Evolutionary conservation across 2,113 vertebrate species (phyloP).

Genomic region (Leptocoma aspasia): DNA sequence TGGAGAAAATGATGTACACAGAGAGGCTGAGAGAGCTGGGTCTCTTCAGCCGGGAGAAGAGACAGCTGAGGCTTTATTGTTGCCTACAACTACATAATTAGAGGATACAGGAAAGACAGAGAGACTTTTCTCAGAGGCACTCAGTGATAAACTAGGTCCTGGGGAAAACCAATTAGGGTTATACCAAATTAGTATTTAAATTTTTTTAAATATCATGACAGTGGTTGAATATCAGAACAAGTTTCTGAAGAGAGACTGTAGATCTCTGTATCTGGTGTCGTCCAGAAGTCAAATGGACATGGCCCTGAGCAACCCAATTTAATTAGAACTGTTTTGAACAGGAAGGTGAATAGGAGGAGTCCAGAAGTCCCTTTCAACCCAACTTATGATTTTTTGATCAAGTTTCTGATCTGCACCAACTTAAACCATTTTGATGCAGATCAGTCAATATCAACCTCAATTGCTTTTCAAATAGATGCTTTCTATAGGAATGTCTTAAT

Average conservation of each 20-base stretch:
- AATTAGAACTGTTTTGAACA: background rate
- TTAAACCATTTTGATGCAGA: background rate
- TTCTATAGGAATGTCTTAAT: background rate
- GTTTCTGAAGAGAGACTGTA: background rate
- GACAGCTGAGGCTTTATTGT: background rate
- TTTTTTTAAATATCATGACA: background rate
- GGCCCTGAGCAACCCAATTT: background rate
- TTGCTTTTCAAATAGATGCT: background rate
- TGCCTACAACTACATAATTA: background rate
- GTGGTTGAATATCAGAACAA: background rate
- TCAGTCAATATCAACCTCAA: background rate
- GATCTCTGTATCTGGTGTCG: background rate
- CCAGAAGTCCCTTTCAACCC: background rate
- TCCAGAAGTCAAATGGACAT: background rate
- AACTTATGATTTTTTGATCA: background rate
- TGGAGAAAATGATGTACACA: background rate
- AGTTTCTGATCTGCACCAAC: background rate
- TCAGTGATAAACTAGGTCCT: background rate
- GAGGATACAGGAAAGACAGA: background rate
- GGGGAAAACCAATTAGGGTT: background rate
- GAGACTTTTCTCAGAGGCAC: background rate
- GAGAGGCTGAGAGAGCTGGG: background rate
- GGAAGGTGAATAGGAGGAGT: background rate
- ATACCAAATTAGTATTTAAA: background rate
- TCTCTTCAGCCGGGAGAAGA: background rate